Base-by-base conservation (phyloP, 2,888 invertebrate species). In the Thymelicus acteon region DNA sequence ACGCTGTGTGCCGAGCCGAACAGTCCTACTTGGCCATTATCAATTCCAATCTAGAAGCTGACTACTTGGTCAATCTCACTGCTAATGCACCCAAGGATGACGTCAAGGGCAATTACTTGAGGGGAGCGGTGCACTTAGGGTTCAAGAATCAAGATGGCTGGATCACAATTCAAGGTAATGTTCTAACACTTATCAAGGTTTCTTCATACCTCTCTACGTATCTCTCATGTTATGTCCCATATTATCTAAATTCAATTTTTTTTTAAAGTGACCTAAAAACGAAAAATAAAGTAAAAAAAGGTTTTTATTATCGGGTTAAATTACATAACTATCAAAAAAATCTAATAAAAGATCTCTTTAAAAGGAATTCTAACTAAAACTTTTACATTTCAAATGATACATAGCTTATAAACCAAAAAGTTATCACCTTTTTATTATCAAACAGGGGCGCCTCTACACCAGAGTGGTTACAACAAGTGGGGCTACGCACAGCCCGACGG, bases 401-500 rank as follows among this genome's bases (percentile, higher is more conserved):
- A 5, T 31, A 31, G 2, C 31, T 31, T 31, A 31, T 31, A 31
- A 31, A 31, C 31, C 5, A 40, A 40, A 40, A 40, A 40, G 40
- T 31, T 31, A 31, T 31, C 31, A 31, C 31, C 2, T 58, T 37
- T 31, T 24, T 62, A 10, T 39, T n/a, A n/a, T 58, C n/a, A 0
- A 2, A 6, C 65, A 65, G 65, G 44, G 1, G 60, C 49, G 0
- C 60, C 67, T 2, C 7, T 67, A 48, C 49, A 67, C 19, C 60
- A 49, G 13, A 67, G 83, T 40, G 90, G 91, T 0, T 91, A 88
- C 72, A 72, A 78, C 0, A 73, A 73, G 2, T 91, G 90, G 90
- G 84, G 84, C 5, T 73, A 77, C 48, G 77, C 79, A 0, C 90
- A 91, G 66, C 92, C 92, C 0, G 90, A 91, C 64, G 86, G 85